These are phyloP conservation scores for Drosophila novamexicana DNA, from an alignment of 1,140 invertebrate genomes.

Conservation along the genomic window DNA sequence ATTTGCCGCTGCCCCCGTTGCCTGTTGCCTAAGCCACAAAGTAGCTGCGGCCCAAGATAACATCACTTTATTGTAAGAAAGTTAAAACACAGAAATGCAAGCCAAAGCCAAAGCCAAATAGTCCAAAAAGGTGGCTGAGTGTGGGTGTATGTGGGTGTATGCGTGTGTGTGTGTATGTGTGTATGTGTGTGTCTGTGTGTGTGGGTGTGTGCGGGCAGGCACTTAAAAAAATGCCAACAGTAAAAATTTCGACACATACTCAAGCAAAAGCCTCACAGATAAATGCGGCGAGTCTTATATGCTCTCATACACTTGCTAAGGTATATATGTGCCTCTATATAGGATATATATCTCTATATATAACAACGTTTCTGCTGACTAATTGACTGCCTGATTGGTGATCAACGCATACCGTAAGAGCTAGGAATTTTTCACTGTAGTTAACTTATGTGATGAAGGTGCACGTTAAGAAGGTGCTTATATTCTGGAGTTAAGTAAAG, in stretches of 20 bases:
- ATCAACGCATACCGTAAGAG: no score
- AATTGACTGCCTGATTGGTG: no score
- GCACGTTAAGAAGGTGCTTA: no score
- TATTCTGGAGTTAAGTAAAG: no score
- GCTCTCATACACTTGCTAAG: not conserved
- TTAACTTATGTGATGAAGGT: no score
- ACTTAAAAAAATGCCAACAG: slow-evolving; percentile 46
- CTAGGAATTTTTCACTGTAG: no score
- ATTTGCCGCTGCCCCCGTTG: slow-evolving; percentile 15
- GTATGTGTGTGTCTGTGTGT: slow-evolving; percentile 2
- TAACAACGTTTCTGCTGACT: not conserved
- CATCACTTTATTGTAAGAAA: slow-evolving; percentile 83
- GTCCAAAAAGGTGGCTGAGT: slow-evolving; percentile 27
- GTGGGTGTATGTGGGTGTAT: slow-evolving; percentile 17
- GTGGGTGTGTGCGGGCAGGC: slow-evolving; percentile 4
- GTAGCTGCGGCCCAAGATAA: slow-evolving; percentile 77
- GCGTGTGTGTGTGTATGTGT: slow-evolving; percentile 11
- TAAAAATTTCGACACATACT: slow-evolving; percentile 38
- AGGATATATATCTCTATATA: not conserved
- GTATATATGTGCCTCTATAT: no score
- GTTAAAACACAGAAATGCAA: slow-evolving; percentile 82
- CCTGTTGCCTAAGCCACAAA: slow-evolving; percentile 82
- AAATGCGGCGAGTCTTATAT: slow-evolving; percentile 12
- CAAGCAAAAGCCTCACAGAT: not conserved
- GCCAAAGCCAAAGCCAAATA: slow-evolving; percentile 67